Evolutionary conservation across 2,113 vertebrate genomes (phyloP).

Genomic region (Cyanistes caeruleus): DNA sequence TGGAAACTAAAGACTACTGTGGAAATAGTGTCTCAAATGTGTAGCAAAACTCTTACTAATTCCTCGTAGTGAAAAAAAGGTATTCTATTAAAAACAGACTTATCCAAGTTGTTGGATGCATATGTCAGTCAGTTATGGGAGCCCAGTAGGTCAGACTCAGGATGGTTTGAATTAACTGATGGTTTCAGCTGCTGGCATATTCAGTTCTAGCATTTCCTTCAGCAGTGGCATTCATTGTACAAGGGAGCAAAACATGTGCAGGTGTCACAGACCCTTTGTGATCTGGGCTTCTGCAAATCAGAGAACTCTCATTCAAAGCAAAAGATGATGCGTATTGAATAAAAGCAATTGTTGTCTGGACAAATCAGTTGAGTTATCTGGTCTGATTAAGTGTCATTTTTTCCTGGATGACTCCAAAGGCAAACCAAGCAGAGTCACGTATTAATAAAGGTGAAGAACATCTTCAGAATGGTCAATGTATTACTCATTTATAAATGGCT

Average conservation of each 20-base stretch:
- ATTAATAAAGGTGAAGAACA: neutral
- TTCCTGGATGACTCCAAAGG: neutral
- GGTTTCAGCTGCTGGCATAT: neutral
- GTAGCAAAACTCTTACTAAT: neutral
- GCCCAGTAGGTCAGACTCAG: no score
- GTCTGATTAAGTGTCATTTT: neutral
- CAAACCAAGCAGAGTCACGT: rapidly evolving
- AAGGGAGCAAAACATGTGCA: neutral
- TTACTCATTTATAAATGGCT: neutral
- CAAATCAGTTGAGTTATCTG: neutral
- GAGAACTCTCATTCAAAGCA: neutral
- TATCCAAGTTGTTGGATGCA: neutral
- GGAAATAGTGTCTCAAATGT: neutral
- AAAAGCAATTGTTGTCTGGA: neutral
- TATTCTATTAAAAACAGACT: neutral
- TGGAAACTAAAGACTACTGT: neutral
- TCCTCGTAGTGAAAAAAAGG: neutral
- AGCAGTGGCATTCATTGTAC: neutral
- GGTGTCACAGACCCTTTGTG: neutral
- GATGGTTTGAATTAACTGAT: neutral
- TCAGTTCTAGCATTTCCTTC: neutral
- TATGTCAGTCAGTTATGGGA: neutral
- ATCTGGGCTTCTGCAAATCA: neutral
- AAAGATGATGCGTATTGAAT: neutral
- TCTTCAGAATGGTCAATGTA: neutral